These are phyloP conservation scores for Julus scandinavius DNA, from an alignment of 2,888 invertebrate genomes.

Conservation along the genomic window DNA sequence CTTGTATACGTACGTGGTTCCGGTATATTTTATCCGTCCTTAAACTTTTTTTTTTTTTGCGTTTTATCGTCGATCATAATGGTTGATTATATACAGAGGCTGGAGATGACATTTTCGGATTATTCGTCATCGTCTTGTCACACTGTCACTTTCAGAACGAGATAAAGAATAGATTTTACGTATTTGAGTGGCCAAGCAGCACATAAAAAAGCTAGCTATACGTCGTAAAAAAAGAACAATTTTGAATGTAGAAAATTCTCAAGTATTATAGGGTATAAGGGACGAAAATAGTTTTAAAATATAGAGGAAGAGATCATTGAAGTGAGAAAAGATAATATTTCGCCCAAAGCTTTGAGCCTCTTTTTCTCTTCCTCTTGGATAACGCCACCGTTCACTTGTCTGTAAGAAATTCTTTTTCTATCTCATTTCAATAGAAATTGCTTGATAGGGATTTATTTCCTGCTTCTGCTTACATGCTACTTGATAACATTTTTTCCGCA, in stretches of 20 bases:
- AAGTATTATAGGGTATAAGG: neutral
- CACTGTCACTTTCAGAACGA: constrained; percentile 14
- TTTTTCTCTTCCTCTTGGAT: neutral
- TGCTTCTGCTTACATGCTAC: neutral
- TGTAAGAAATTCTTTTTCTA: constrained; percentile 7
- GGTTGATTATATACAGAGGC: neutral
- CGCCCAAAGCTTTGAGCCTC: neutral
- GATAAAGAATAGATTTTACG: neutral
- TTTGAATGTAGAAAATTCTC: constrained; percentile 20
- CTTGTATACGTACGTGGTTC: constrained; percentile 34
- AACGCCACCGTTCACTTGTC: neutral
- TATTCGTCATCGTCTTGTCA: constrained; percentile 25
- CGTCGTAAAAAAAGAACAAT: constrained; percentile 25
- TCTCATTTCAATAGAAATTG: neutral
- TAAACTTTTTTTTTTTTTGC: constrained; percentile 1
- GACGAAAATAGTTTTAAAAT: neutral
- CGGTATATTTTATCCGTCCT: constrained; percentile 6
- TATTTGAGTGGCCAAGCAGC: neutral
- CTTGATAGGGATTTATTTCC: constrained; percentile 6
- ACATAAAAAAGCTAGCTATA: neutral
- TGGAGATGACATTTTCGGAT: constrained; percentile 31
- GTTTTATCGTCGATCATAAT: neutral
- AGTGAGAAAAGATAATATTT: constrained; percentile 35
- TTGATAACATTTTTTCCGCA: neutral
- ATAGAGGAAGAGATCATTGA: neutral